These are phyloP conservation scores for Philopotamus ludificatus DNA, from an alignment of 1,140 invertebrate species.

Conservation along the genomic window DNA sequence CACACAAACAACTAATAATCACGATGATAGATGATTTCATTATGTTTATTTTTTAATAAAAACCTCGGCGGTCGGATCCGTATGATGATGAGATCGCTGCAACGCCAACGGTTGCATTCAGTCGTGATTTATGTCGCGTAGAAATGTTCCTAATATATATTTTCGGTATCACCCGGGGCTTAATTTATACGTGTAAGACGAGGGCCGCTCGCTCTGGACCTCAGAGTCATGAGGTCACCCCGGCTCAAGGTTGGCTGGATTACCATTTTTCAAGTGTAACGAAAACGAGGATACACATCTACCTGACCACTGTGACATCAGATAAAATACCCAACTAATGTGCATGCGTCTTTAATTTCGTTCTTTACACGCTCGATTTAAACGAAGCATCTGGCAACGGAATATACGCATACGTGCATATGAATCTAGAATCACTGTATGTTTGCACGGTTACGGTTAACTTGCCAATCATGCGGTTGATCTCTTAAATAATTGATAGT, in stretches of 20 bases:
- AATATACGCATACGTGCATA: too few species aligned
- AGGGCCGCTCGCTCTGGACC: constrained; percentile 4
- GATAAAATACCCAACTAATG: constrained; percentile 22
- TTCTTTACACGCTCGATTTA: too few species aligned
- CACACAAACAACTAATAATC: too few species aligned
- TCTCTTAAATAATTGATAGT: too few species aligned
- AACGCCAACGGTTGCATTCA: constrained; percentile 3
- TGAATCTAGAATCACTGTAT: too few species aligned
- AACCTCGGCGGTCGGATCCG: neutral
- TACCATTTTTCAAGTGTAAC: constrained; percentile 18
- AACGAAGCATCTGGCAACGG: too few species aligned
- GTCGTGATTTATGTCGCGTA: constrained; percentile 1
- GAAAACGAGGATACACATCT: constrained; percentile 12
- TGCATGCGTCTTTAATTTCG: constrained; percentile 13
- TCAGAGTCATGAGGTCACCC: constrained; percentile 22
- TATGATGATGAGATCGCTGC: neutral
- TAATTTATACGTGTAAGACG: constrained; percentile 28
- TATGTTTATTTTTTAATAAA: too few species aligned
- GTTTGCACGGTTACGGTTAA: too few species aligned
- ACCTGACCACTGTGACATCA: constrained; percentile 5
- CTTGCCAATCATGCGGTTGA: too few species aligned
- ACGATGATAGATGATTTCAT: too few species aligned
- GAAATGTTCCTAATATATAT: constrained; percentile 35
- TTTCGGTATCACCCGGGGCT: constrained; percentile 31
- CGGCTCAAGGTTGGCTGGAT: constrained; percentile 14